Evolutionary conservation across 2,113 vertebrate genomes (phyloP).

Genomic region (Serinus canaria): DNA sequence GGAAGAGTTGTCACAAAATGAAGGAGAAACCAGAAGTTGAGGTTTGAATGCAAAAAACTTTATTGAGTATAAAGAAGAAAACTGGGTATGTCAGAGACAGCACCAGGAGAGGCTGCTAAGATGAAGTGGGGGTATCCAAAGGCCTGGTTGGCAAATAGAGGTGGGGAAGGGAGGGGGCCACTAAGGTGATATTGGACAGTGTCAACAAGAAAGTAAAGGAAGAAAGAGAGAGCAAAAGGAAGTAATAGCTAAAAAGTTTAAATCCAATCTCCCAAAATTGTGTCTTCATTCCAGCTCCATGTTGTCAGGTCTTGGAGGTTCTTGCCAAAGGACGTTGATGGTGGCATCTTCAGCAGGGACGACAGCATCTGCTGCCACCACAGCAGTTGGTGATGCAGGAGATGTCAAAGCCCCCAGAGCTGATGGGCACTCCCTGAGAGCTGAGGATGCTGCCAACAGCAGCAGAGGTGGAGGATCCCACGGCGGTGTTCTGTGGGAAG

Average conservation of each 20-base stretch:
- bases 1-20: not conserved
- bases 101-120: rapidly evolving
- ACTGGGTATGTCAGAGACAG: not conserved
- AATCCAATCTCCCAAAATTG: not conserved
- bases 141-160: rapidly evolving
- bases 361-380: not conserved
- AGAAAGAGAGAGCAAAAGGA: not conserved
- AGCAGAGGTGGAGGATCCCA: too few relatives aligned
- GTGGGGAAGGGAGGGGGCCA: too few relatives aligned
- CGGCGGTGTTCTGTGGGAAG: too few relatives aligned
- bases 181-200: not conserved
- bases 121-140: not conserved
- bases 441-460: too few relatives aligned
- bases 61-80: not conserved
- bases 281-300: not conserved
- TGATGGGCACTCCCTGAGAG: too few relatives aligned
- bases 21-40: not conserved
- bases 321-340: rapidly evolving
- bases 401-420: not conserved
- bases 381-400: not conserved
- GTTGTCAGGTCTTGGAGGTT: rapidly evolving
- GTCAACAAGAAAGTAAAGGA: not conserved
- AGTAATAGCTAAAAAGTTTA: not conserved
- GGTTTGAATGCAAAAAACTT: not conserved
- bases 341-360: not conserved